These are phyloP conservation scores for Brachynemurus nebulosus DNA, from an alignment of 2,888 invertebrate species.

Conservation along the genomic window DNA sequence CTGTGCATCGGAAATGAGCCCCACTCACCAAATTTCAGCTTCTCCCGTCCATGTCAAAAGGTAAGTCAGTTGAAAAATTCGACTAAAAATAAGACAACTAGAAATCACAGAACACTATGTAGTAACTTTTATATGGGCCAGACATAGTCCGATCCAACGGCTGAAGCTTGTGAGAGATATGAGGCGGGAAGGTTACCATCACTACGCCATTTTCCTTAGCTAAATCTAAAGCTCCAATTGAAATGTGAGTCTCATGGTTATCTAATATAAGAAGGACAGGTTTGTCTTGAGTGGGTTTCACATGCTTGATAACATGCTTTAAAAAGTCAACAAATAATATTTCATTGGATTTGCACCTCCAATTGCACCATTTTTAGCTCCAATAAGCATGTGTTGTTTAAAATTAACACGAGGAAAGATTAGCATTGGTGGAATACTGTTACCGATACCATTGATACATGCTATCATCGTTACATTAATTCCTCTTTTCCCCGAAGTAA, in stretches of 20 bases:
- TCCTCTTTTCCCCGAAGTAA: not conserved
- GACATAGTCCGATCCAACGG: constrained; percentile 12
- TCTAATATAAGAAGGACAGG: constrained; percentile 8
- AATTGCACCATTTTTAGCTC: constrained; percentile 13
- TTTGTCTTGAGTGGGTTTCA: constrained; percentile 9
- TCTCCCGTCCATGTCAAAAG: no score
- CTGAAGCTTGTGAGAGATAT: constrained; percentile 14
- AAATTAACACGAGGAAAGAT: constrained; percentile 22
- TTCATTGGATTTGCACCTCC: constrained; percentile 17
- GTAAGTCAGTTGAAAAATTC: no score
- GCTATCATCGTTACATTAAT: not conserved
- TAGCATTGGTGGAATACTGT: constrained; percentile 22
- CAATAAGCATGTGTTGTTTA: constrained; percentile 13
- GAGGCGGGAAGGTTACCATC: constrained; percentile 12
- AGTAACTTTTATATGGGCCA: constrained; percentile 12
- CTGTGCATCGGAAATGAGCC: no score
- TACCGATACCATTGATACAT: constrained; percentile 21
- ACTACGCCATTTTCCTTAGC: constrained; percentile 1
- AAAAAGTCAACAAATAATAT: constrained; percentile 16
- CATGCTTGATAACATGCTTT: constrained; percentile 17
- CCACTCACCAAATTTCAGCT: no score
- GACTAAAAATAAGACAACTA: no score
- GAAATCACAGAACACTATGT: no score
- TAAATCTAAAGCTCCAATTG: not conserved
- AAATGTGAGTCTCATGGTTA: constrained; percentile 4